Percentiles rank a stretch among this genome's conserved stretches.
Conservation (phyloP, 2,888 invertebrate genomes). For the Lasioglossum figueresi region DNA sequence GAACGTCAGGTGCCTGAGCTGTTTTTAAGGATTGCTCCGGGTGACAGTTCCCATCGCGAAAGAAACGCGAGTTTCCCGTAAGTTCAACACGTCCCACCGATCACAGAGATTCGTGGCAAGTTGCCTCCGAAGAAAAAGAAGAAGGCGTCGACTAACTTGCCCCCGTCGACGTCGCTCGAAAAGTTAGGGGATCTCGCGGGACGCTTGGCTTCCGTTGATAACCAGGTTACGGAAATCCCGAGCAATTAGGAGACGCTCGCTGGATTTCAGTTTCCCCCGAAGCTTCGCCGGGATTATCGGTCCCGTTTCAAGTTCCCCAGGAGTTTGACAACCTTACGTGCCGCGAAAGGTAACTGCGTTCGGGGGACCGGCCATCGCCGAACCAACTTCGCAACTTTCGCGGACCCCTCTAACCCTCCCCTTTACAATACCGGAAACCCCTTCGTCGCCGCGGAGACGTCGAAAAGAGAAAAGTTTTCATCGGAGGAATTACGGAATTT, state of each 20-base stretch:
- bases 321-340: constrained; percentile 15
- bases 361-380: not conserved
- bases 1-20: not conserved
- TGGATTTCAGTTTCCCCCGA: not conserved
- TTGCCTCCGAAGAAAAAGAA: not conserved
- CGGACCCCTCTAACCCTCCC: not conserved
- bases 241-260: constrained; percentile 13
- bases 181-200: not conserved
- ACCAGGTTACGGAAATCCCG: constrained; percentile 24
- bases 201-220: constrained; percentile 18
- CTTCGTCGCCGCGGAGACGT: not conserved
- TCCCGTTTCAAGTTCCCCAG: not conserved
- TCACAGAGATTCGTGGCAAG: not conserved
- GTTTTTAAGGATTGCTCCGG: not conserved
- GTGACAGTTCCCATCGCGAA: not conserved
- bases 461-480: not conserved
- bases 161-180: not conserved
- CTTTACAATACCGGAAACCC: not conserved
- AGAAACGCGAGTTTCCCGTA: not conserved
- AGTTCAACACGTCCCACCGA: not conserved
- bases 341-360: not conserved
- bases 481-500: not conserved
- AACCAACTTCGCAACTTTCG: constrained; percentile 4
- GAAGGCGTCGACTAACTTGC: constrained; percentile 1
- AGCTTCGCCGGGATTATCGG: constrained; percentile 1